These are phyloP conservation scores for Cirrhinus mrigala DNA, from an alignment of 2,797 vertebrate genomes.

Conservation along the genomic window DNA sequence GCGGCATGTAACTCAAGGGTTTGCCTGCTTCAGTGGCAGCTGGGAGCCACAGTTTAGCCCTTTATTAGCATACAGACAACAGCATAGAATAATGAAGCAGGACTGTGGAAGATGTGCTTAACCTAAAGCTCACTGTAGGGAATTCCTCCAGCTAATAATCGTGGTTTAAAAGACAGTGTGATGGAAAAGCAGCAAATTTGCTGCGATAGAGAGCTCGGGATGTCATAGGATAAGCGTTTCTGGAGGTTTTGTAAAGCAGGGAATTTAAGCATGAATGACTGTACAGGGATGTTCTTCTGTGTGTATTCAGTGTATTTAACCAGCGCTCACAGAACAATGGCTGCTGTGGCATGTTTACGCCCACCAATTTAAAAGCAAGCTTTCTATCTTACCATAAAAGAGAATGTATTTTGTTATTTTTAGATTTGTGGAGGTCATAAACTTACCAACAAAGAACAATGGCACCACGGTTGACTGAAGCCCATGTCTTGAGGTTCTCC, in stretches of 20 bases:
- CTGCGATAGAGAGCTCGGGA: conserved; percentile 35
- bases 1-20: conserved; percentile 48
- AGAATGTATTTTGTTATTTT: background rate
- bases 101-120: conserved; percentile 37
- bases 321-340: background rate
- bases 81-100: conserved; percentile 40
- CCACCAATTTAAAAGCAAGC: background rate
- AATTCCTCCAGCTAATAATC: conserved; percentile 44
- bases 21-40: conserved; percentile 30
- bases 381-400: background rate
- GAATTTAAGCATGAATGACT: conserved; percentile 12
- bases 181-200: conserved; percentile 56
- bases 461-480: conserved; percentile 89
- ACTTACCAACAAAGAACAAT: conserved; percentile 91
- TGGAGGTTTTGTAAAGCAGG: conserved; percentile 18
- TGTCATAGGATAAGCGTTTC: conserved; percentile 15
- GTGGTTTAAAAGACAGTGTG: conserved; percentile 15
- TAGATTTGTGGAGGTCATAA: background rate
- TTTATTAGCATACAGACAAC: conserved; percentile 56
- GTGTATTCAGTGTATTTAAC: background rate
- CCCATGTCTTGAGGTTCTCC: conserved; percentile 88
- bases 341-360: background rate
- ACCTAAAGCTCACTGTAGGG: conserved; percentile 8
- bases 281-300: background rate
- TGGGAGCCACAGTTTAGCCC: conserved; percentile 41